Evolutionary conservation across 2,888 invertebrate genomes (phyloP).

Genomic region (Flabesymbios commensalis): DNA sequence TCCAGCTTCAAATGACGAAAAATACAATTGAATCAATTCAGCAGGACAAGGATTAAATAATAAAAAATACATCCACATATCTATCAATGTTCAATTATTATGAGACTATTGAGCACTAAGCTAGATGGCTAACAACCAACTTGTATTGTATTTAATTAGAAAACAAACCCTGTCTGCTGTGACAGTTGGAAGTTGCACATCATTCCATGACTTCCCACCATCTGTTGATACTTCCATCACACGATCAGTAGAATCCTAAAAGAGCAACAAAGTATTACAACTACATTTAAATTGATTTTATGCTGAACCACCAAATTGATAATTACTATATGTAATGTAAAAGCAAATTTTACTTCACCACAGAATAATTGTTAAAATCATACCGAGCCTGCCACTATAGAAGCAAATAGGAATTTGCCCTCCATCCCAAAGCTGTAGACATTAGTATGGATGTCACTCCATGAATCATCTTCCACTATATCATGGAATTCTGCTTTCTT

Average conservation of each 20-base stretch:
- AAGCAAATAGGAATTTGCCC: slow-evolving; percentile 54
- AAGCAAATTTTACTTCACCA: too few relatives aligned
- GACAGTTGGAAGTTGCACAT: slow-evolving; percentile 53
- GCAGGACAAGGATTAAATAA: too few relatives aligned
- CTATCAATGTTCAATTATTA: too few relatives aligned
- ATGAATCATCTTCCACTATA: not conserved
- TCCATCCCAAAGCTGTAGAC: slow-evolving; percentile 51
- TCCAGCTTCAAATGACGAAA: too few relatives aligned
- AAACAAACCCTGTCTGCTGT: slow-evolving; percentile 53
- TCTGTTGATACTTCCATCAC: slow-evolving; percentile 53
- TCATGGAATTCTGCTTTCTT: too few relatives aligned
- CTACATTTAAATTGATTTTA: not conserved
- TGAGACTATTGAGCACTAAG: too few relatives aligned
- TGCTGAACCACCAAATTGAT: not conserved
- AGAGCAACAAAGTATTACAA: not conserved
- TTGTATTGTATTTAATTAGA: too few relatives aligned
- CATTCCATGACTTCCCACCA: slow-evolving; percentile 50
- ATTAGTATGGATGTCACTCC: slow-evolving; percentile 7
- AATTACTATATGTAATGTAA: too few relatives aligned
- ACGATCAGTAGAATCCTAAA: slow-evolving; percentile 26
- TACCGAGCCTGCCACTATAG: slow-evolving; percentile 27
- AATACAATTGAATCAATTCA: too few relatives aligned
- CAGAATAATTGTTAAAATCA: not conserved
- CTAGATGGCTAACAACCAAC: too few relatives aligned
- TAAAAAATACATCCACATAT: too few relatives aligned